Conservation (phyloP, 2,888 invertebrate genomes). For the Tipula lateralis region DNA sequence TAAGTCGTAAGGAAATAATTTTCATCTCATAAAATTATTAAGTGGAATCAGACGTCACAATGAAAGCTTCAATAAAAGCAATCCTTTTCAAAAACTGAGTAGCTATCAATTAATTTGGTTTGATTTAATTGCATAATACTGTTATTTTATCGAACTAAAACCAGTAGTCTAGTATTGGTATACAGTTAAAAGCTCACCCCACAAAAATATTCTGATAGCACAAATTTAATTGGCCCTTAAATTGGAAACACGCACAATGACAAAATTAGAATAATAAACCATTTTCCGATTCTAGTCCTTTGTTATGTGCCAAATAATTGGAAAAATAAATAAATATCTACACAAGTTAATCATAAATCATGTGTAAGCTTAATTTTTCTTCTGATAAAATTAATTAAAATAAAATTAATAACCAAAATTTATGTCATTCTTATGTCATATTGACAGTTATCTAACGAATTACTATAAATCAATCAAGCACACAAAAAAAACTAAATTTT, state of each 20-base stretch:
- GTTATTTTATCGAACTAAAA: too few relatives aligned
- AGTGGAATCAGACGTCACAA: too few relatives aligned
- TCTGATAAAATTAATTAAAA: neutral
- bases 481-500: neutral
- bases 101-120: too few relatives aligned
- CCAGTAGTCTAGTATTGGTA: too few relatives aligned
- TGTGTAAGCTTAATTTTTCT: neutral
- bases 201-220: neutral
- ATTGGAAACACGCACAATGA: neutral
- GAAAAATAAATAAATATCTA: neutral
- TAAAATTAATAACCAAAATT: conserved; percentile 6
- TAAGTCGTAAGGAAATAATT: too few relatives aligned
- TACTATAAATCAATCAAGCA: neutral
- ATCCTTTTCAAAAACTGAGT: too few relatives aligned
- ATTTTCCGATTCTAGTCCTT: neutral
- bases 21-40: too few relatives aligned
- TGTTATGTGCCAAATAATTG: neutral
- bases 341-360: neutral
- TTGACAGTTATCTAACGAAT: neutral
- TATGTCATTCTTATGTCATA: neutral
- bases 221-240: neutral
- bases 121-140: too few relatives aligned
- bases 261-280: neutral
- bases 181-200: too few relatives aligned
- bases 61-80: too few relatives aligned